phyloP scores from a whole-genome alignment of 2,797 vertebrate genomes.

The Squalus acanthias region DNA sequence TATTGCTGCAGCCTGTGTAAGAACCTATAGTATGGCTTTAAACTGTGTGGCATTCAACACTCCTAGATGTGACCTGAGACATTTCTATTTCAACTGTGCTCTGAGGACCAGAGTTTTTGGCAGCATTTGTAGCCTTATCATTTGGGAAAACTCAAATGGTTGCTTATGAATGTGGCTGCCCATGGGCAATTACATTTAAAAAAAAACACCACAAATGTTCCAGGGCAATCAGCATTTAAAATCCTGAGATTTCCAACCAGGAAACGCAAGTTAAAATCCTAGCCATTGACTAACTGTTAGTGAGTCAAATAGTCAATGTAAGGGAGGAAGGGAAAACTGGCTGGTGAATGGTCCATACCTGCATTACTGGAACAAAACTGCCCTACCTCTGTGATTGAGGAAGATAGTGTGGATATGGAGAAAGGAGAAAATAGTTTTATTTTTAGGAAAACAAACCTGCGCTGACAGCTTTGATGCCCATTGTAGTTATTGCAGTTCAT shows the following conservation, averaged over 20 bases:
- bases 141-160: background rate
- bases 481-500: constrained; percentile 41
- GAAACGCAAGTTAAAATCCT: background rate
- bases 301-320: background rate
- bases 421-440: background rate
- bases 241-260: background rate
- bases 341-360: background rate
- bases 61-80: background rate
- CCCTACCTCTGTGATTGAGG: background rate
- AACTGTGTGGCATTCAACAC: background rate
- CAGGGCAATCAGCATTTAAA: background rate
- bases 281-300: background rate
- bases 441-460: background rate
- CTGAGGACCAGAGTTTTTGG: background rate
- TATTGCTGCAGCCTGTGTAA: background rate
- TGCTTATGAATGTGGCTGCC: background rate
- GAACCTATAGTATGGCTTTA: background rate
- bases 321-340: background rate
- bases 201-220: background rate
- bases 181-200: background rate
- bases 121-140: background rate
- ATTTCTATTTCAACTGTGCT: background rate
- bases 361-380: background rate
- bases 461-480: background rate
- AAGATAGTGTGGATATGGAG: background rate